phyloP scores from a whole-genome alignment of 1,140 invertebrate genomes.

The Acromyrmex echinatior region DNA sequence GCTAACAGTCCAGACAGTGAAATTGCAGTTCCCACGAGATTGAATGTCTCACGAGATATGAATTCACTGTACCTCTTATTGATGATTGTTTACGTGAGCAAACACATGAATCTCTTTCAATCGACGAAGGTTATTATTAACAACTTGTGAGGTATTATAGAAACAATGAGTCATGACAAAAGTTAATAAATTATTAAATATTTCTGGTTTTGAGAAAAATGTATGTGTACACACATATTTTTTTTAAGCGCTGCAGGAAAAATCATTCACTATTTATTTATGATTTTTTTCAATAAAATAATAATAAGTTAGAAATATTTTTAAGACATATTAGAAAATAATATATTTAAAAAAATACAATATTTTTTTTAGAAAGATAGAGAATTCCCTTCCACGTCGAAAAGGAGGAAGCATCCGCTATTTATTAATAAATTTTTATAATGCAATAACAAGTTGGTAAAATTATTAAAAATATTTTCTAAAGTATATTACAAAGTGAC shows the following conservation, averaged over 20 bases:
- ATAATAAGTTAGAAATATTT: neutral
- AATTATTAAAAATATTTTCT: neutral
- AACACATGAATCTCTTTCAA: neutral
- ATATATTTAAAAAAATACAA: neutral
- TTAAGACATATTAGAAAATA: too few relatives aligned
- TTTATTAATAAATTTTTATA: neutral
- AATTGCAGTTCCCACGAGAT: neutral
- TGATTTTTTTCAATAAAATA: neutral
- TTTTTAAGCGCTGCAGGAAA: too few relatives aligned
- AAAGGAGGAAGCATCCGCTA: neutral
- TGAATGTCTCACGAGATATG: neutral
- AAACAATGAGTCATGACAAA: neutral
- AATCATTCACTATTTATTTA: neutral
- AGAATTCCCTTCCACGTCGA: neutral
- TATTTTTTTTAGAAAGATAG: neutral
- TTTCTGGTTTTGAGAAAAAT: too few relatives aligned
- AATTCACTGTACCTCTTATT: neutral
- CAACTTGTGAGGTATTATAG: neutral
- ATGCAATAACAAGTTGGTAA: neutral
- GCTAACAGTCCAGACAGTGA: neutral
- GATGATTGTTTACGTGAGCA: neutral
- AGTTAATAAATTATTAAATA: too few relatives aligned
- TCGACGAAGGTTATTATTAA: neutral
- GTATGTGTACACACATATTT: too few relatives aligned
- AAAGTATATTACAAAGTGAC: neutral